Conservation (phyloP, 2,888 invertebrate genomes). For the Epicampocera succincta region DNA sequence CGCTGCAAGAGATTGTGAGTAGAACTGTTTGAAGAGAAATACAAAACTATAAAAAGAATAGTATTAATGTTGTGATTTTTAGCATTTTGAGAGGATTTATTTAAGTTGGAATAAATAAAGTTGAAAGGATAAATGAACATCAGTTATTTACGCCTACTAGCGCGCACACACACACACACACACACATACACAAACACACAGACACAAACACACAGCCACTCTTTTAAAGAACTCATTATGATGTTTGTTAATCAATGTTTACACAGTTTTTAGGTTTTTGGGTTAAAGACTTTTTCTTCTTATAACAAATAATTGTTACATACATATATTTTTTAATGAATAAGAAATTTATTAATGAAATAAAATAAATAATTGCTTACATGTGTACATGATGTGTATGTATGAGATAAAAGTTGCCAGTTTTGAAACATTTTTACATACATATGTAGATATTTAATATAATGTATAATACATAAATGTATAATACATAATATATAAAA, state of each 20-base stretch:
- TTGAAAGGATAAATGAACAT: conserved; percentile 19
- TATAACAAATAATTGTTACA: background rate
- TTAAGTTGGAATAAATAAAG: background rate
- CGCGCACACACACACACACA: background rate
- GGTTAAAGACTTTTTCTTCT: background rate
- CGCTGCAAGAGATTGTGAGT: conserved; percentile 22
- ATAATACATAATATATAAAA: too few species aligned
- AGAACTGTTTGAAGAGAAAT: background rate
- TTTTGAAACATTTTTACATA: too few species aligned
- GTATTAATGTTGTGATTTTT: conserved; percentile 17
- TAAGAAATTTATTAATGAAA: background rate
- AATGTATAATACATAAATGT: too few species aligned
- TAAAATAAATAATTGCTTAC: too few species aligned
- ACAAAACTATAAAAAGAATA: background rate
- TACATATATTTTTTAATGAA: background rate
- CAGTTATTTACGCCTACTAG: too few species aligned
- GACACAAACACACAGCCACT: background rate
- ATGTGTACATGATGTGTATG: too few species aligned
- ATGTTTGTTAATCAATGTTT: background rate
- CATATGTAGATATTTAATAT: too few species aligned
- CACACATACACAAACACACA: too few species aligned
- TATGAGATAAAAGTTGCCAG: too few species aligned
- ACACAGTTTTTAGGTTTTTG: conserved; percentile 3
- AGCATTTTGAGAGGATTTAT: conserved; percentile 35
- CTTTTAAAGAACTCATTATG: background rate